phyloP scores from a whole-genome alignment of 2,113 vertebrate genomes.

The Callochromis pleurospilus region DNA sequence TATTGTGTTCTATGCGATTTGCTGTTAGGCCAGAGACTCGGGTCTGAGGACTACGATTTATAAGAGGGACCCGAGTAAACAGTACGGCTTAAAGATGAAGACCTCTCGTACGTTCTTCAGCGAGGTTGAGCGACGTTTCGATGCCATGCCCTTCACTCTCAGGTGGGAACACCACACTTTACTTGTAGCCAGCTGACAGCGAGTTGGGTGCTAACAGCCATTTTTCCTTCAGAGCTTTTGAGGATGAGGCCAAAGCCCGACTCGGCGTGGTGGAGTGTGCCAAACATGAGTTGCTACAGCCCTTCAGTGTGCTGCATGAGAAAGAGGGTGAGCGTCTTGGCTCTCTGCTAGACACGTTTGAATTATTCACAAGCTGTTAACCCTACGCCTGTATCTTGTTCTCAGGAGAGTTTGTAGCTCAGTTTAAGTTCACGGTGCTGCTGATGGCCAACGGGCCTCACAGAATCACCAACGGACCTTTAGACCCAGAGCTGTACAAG shows the following conservation, averaged over 20 bases:
- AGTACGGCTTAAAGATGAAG: conserved; percentile 98
- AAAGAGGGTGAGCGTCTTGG: conserved; percentile 82
- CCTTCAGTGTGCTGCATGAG: conserved; percentile 93
- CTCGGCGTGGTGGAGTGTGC: conserved; percentile 94
- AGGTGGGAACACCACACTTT: conserved; percentile 64
- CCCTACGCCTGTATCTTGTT: background rate
- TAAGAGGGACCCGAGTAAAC: conserved; percentile 93
- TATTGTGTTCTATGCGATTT: background rate
- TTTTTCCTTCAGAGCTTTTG: conserved; percentile 79
- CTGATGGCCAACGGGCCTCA: conserved; percentile 95
- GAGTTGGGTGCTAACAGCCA: background rate
- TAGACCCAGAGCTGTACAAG: conserved; percentile 88
- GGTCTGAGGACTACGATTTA: conserved; percentile 95
- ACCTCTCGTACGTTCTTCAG: conserved; percentile 97
- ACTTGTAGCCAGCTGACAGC: background rate
- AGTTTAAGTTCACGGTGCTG: conserved; percentile 97
- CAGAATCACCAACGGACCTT: conserved; percentile 87
- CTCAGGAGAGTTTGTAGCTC: conserved; percentile 88
- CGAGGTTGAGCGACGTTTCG: conserved; percentile 92
- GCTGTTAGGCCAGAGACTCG: conserved; percentile 82
- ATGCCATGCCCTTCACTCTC: conserved; percentile 95
- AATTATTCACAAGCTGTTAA: background rate
- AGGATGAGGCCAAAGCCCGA: conserved; percentile 93
- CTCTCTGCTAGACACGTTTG: background rate
- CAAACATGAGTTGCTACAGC: conserved; percentile 92